Evolutionary conservation across 53 echinoderm and acorn worm species (phyloP), one percentile per base, ranked within the genome.

Genomic region (Luidia sarsii): DNA sequence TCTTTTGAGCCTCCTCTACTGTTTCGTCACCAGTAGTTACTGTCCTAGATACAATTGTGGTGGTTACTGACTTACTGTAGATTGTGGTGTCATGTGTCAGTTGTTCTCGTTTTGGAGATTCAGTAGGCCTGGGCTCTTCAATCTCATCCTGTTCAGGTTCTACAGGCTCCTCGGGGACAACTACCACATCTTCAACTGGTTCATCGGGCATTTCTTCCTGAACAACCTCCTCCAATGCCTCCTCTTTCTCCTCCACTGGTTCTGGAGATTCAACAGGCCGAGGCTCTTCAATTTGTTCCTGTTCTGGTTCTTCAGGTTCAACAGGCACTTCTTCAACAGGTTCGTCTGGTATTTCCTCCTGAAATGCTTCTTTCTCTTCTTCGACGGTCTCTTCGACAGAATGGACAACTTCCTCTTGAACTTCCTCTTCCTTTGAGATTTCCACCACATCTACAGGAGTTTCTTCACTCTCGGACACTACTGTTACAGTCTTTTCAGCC

Each of bases 291-390:
- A 43, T 29, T 22, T 43, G 30, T 65, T 35, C 64, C 16, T 38
- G 31, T 34, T 36, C 48, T 75, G n/a, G 39, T 50, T 67, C 71
- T 23, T 67, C 83, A n/a, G n/a, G n/a, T n/a, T n/a, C n/a, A n/a
- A n/a, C n/a, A n/a, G n/a, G n/a, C n/a, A n/a, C n/a, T n/a, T n/a
- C n/a, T n/a, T n/a, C n/a, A n/a, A n/a, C n/a, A n/a, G n/a, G n/a
- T n/a, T n/a, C n/a, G n/a, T n/a, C n/a, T n/a, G n/a, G n/a, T n/a
- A n/a, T n/a, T n/a, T n/a, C n/a, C n/a, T n/a, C n/a, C n/a, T n/a
- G n/a, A n/a, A n/a, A n/a, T n/a, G n/a, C n/a, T n/a, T n/a, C n/a
- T n/a, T n/a, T n/a, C n/a, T n/a, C n/a, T n/a, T n/a, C n/a, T n/a
- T n/a, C n/a, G n/a, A n/a, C n/a, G n/a, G n/a, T n/a, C n/a, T n/a